These are phyloP conservation scores for Apis florea DNA, from an alignment of 1,140 invertebrate species.

Conservation along the genomic window DNA sequence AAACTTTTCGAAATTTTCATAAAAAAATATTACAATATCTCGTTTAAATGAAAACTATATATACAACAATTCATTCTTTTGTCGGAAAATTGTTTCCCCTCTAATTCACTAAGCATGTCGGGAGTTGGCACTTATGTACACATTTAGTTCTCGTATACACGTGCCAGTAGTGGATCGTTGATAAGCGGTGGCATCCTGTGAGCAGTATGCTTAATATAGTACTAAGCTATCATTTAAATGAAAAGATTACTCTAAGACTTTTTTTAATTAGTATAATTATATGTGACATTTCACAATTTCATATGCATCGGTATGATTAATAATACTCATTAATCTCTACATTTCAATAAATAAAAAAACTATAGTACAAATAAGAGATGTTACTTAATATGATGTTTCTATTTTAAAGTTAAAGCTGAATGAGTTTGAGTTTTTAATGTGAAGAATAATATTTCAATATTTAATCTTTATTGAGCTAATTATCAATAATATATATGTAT, in stretches of 20 bases:
- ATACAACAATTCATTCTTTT: constrained; percentile 26
- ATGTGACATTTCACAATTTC: constrained; percentile 25
- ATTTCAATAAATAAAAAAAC: too few relatives aligned
- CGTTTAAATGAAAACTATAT: neutral
- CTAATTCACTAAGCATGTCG: constrained; percentile 37
- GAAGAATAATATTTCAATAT: too few relatives aligned
- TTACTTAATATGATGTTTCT: too few relatives aligned
- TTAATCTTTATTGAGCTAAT: too few relatives aligned
- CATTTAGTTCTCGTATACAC: constrained; percentile 49
- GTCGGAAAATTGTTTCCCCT: constrained; percentile 35
- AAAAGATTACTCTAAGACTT: constrained; percentile 58
- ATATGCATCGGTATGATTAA: neutral
- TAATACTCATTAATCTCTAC: too few relatives aligned
- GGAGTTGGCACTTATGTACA: constrained; percentile 36
- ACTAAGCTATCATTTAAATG: constrained; percentile 59
- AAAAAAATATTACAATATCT: neutral
- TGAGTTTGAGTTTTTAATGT: too few relatives aligned
- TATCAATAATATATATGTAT: too few relatives aligned
- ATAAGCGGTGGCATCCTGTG: constrained; percentile 70
- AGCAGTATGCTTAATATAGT: constrained; percentile 52
- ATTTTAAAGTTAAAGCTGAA: too few relatives aligned
- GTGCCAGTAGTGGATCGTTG: constrained; percentile 50
- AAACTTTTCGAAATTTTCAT: neutral
- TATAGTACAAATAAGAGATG: too few relatives aligned
- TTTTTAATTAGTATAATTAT: constrained; percentile 55